Conservation (phyloP, 2,888 invertebrate genomes). For the Seira ritae region DNA sequence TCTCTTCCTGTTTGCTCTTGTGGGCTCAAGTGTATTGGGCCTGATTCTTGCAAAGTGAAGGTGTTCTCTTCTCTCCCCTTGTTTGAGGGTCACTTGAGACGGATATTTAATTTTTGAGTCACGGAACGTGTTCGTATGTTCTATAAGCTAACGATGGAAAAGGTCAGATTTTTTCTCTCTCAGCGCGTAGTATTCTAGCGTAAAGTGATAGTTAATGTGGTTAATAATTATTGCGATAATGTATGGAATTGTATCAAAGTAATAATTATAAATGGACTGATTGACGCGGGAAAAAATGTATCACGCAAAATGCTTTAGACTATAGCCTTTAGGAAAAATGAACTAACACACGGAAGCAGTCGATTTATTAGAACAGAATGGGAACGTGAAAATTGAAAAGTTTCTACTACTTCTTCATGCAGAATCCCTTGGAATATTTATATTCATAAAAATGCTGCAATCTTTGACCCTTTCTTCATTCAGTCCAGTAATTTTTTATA, state of each 20-base stretch:
- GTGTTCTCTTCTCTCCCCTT: not conserved
- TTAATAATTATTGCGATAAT: slow-evolving; percentile 24
- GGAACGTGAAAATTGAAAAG: slow-evolving; percentile 7
- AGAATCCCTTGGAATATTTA: not conserved
- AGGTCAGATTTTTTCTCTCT: not conserved
- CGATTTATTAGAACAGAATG: slow-evolving; percentile 27
- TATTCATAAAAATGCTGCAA: not conserved
- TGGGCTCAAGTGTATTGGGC: not conserved
- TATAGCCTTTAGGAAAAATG: not conserved
- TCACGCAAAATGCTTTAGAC: not conserved
- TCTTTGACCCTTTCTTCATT: not conserved
- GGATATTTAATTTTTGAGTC: not conserved
- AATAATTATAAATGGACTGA: not conserved
- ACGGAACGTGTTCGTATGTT: not conserved
- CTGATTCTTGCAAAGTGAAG: not conserved
- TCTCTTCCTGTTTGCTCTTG: not conserved
- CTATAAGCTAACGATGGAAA: not conserved
- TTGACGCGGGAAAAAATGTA: not conserved
- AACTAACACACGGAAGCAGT: slow-evolving; percentile 49
- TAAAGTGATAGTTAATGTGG: slow-evolving; percentile 11
- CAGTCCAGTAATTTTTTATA: too few relatives aligned
- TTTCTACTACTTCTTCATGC: not conserved
- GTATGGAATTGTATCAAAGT: not conserved
- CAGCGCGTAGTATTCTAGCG: too few relatives aligned
- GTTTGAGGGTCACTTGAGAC: slow-evolving; percentile 12